Conservation (phyloP, 2,113 vertebrate species). For the Heloderma charlesbogerti region DNA sequence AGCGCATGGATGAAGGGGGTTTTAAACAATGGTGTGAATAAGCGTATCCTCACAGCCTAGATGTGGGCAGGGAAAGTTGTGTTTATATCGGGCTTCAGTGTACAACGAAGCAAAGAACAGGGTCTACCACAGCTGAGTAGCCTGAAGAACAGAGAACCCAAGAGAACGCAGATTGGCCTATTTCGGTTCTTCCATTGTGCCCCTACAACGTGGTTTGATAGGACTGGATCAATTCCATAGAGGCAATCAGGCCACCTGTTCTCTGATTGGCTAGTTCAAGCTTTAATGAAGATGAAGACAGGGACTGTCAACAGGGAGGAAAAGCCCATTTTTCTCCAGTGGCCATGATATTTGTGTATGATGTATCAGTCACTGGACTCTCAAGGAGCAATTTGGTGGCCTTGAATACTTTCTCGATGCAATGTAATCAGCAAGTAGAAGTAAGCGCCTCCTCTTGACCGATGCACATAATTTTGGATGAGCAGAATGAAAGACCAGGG, state of each 20-base stretch:
- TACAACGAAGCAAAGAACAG: not conserved
- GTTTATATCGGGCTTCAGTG: not conserved
- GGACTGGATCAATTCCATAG: not conserved
- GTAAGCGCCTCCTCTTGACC: constrained; percentile 31
- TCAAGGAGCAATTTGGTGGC: not conserved
- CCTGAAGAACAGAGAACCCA: not conserved
- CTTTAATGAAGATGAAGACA: not conserved
- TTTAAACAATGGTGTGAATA: too few relatives aligned
- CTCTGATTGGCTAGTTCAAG: not conserved
- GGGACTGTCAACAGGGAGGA: too few relatives aligned
- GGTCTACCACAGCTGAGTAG: not conserved
- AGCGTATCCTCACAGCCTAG: too few relatives aligned
- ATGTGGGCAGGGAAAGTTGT: not conserved
- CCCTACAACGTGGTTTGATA: not conserved
- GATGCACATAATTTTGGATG: constrained; percentile 17
- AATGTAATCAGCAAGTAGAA: constrained; percentile 32
- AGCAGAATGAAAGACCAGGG: not conserved
- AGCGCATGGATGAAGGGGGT: too few relatives aligned
- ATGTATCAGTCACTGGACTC: not conserved
- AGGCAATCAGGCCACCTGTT: not conserved
- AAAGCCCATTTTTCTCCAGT: not conserved
- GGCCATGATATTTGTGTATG: not conserved
- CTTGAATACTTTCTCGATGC: constrained; percentile 38
- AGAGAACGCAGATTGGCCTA: not conserved
- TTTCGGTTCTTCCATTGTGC: not conserved